These are phyloP conservation scores for Prionailurus bengalensis DNA, from an alignment of 2,113 vertebrate species.

Conservation along the genomic window DNA sequence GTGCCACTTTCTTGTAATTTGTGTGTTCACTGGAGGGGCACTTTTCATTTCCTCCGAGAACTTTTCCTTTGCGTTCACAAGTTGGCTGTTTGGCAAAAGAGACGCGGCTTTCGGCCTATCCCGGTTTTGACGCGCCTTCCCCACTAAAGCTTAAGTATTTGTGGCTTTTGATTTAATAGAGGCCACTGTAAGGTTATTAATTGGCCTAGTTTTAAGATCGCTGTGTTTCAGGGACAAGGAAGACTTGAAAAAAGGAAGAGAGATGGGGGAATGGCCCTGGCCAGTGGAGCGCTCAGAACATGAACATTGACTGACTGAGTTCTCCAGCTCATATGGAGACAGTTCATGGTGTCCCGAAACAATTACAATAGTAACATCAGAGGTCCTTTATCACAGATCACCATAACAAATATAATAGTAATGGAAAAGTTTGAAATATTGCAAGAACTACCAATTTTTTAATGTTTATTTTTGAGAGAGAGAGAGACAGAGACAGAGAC, in stretches of 20 bases:
- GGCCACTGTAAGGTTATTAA: not conserved
- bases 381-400: not conserved
- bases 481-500: too few relatives aligned
- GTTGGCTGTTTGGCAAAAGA: not conserved
- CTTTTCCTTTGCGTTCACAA: not conserved
- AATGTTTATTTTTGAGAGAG: too few relatives aligned
- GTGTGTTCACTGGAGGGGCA: not conserved
- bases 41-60: not conserved
- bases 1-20: not conserved
- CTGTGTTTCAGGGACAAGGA: not conserved
- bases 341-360: not conserved
- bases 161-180: not conserved
- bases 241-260: not conserved
- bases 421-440: not conserved
- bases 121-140: not conserved
- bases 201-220: not conserved
- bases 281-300: not conserved
- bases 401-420: not conserved
- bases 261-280: not conserved
- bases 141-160: not conserved
- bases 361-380: not conserved
- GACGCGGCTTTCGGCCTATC: not conserved
- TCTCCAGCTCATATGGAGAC: not conserved
- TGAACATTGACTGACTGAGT: not conserved
- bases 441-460: not conserved